Base-by-base conservation (phyloP, 2,888 invertebrate species). In the Parascotia fuliginaria region DNA sequence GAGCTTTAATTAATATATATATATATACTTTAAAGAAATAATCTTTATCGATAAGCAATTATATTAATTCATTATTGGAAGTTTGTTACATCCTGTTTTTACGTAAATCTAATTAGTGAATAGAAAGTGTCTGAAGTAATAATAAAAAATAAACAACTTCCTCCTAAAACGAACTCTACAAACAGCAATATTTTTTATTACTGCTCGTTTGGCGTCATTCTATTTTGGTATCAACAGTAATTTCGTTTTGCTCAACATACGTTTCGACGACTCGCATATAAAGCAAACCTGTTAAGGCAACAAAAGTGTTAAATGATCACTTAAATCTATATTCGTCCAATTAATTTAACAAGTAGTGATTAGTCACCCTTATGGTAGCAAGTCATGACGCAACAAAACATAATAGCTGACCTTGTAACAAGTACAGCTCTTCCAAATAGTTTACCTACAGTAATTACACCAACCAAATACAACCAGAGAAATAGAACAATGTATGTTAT, bases 271-370 rank as follows among this genome's bases (percentile, higher is more conserved):
- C 13, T 19, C n/a, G 14, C 16, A 22, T 37, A 44, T 55, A 42
- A 50, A 50, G 42, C 13, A 43, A 39, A 53, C 42, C 52, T 39
- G 12, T 15, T 42, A 55, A 45, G 51, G 37, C 46, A 33, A 51
- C 46, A 44, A 34, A 50, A 46, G 48, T 58, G 44, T 54, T 48
- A 42, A 60, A 41, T 43, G 51, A 58, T 54, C 48, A 47, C 42
- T 55, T 57, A 48, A 55, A 56, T 65, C 49, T 54, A 59, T 53
- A 59, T 59, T 60, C 42, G 57, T 58, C 45, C 32, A 70, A 76
- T 75, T 71, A 73, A 79, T 79, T 76, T 76, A 80, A 80, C 78
- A 71, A 81, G 74, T 69, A 54, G 74, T 77, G 77, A 82, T 81
- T 80, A 81, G 73, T 68, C 63, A 65, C 63, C 77, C 78, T 77